phyloP scores from a whole-genome alignment of 2,888 invertebrate species.

The Tanytarsus gracilentus region DNA sequence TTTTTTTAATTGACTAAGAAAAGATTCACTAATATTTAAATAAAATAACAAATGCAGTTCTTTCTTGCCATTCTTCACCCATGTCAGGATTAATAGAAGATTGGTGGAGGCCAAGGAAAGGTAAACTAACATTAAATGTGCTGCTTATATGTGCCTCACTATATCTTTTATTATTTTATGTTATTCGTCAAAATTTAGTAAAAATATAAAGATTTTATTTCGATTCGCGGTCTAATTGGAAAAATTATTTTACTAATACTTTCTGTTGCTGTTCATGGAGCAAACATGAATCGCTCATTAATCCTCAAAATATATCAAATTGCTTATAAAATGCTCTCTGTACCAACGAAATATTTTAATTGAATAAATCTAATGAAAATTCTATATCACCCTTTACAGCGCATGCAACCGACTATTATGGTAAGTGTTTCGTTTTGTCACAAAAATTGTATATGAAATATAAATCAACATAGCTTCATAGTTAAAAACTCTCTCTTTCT shows the following conservation, averaged over 20 bases:
- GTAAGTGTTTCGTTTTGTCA: slow-evolving; percentile 60
- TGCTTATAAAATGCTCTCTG: no score
- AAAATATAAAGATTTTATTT: no score
- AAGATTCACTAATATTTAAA: slow-evolving; percentile 35
- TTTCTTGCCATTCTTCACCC: slow-evolving; percentile 74
- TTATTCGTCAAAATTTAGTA: no score
- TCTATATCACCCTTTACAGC: slow-evolving; percentile 47
- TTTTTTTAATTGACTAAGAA: background rate
- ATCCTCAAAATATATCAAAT: no score
- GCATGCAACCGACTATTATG: slow-evolving; percentile 98
- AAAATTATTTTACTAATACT: no score
- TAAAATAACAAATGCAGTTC: slow-evolving; percentile 47
- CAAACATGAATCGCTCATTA: no score
- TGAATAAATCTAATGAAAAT: slow-evolving; percentile 29
- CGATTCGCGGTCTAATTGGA: no score
- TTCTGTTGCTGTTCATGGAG: no score
- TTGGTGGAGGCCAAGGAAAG: slow-evolving; percentile 96
- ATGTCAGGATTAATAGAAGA: slow-evolving; percentile 97
- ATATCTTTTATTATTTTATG: slow-evolving; percentile 30
- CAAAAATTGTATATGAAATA: background rate
- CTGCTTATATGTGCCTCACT: background rate
- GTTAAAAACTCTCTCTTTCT: background rate
- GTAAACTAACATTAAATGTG: slow-evolving; percentile 45
- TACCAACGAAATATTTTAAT: no score
- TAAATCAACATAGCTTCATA: background rate